These are phyloP conservation scores for Nibea albiflora DNA, from an alignment of 2,113 vertebrate species.

Conservation along the genomic window DNA sequence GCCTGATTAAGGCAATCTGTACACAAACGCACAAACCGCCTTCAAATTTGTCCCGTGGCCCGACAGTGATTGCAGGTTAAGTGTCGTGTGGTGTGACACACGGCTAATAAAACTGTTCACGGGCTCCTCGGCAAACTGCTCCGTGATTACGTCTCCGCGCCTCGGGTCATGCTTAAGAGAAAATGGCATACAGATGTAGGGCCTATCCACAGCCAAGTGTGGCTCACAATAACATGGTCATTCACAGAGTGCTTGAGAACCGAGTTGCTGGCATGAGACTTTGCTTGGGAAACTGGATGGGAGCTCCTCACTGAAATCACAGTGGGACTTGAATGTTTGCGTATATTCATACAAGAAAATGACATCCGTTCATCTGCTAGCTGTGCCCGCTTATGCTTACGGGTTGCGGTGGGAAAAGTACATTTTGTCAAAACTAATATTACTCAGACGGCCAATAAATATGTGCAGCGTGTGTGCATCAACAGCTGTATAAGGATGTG, in stretches of 20 bases:
- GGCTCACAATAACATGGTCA: slow-evolving; percentile 39
- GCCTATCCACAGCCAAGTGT: slow-evolving; percentile 27
- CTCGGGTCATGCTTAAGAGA: slow-evolving; percentile 36
- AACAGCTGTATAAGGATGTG: too few species aligned
- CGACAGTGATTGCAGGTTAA: slow-evolving; percentile 32
- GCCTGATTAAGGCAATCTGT: slow-evolving; percentile 22
- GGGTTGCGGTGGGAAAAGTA: not conserved
- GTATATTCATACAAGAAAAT: slow-evolving; percentile 10
- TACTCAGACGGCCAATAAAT: not conserved
- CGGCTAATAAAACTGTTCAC: slow-evolving; percentile 62
- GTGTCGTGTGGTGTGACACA: slow-evolving; percentile 13
- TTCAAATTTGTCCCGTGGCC: slow-evolving; percentile 32
- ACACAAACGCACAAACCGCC: not conserved
- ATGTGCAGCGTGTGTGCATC: not conserved
- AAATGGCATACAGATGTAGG: slow-evolving; percentile 60
- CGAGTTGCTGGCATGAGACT: slow-evolving; percentile 37
- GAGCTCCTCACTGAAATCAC: slow-evolving; percentile 1
- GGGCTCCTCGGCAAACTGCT: slow-evolving; percentile 46
- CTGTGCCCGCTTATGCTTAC: not conserved
- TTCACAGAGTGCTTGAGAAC: slow-evolving; percentile 28
- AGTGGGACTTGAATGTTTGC: not conserved
- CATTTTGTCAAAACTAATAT: not conserved
- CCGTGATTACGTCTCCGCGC: slow-evolving; percentile 38
- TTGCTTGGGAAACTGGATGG: slow-evolving; percentile 27
- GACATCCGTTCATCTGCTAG: not conserved